phyloP scores from a whole-genome alignment of 2,888 invertebrate species.

The Thumatha senex region DNA sequence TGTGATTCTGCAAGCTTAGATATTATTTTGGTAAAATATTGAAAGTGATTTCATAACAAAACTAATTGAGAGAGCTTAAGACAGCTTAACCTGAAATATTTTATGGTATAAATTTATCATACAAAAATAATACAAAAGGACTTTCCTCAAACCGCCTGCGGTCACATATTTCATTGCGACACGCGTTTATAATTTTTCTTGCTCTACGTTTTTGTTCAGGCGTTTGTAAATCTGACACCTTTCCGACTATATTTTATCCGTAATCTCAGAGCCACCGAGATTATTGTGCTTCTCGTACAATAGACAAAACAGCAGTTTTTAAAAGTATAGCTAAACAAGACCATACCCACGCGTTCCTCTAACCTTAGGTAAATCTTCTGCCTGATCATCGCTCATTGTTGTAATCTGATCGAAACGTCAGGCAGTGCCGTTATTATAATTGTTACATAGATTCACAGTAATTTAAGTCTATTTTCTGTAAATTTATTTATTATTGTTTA shows the following conservation, averaged over 20 bases:
- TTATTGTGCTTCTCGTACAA: constrained; percentile 17
- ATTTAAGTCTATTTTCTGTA: too few relatives aligned
- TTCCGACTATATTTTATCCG: constrained; percentile 33
- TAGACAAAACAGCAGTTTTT: constrained; percentile 23
- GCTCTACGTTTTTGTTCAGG: constrained; percentile 51
- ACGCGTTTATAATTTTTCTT: constrained; percentile 40
- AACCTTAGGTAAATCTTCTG: neutral
- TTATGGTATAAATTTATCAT: constrained; percentile 30
- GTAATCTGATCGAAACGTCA: neutral
- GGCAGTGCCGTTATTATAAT: too few relatives aligned
- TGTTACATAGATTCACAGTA: too few relatives aligned
- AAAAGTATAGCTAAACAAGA: too few relatives aligned
- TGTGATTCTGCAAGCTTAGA: too few relatives aligned
- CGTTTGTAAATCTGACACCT: constrained; percentile 49
- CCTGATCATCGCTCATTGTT: neutral
- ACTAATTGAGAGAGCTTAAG: too few relatives aligned
- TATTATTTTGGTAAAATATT: too few relatives aligned
- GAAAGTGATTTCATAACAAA: too few relatives aligned
- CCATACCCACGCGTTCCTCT: too few relatives aligned
- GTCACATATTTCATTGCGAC: constrained; percentile 53
- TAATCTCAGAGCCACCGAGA: constrained; percentile 23
- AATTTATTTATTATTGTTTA: too few relatives aligned
- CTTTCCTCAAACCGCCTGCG: constrained; percentile 47
- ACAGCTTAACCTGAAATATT: constrained; percentile 19
- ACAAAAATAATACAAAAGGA: constrained; percentile 37